Evolutionary conservation across 2,888 invertebrate species (phyloP).

Genomic region (Ferrisia virgata): DNA sequence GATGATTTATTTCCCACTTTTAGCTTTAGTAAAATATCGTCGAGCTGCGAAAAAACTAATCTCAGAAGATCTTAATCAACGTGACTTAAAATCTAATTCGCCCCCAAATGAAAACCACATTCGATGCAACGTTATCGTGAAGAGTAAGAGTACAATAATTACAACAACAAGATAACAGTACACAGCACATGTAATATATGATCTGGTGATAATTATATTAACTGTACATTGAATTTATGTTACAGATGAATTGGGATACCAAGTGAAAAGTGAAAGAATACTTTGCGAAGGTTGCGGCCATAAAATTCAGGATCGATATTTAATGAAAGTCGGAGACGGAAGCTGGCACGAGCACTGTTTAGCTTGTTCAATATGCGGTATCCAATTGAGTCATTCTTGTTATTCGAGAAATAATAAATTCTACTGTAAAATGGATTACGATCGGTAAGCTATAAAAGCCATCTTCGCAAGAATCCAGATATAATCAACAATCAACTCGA

Average conservation of each 20-base stretch:
- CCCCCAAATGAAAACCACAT: background rate
- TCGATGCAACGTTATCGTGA: background rate
- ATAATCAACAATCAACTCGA: no score
- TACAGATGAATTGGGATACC: constrained; percentile 35
- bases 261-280: constrained; percentile 37
- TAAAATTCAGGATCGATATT: constrained; percentile 90
- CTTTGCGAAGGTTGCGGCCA: constrained; percentile 89
- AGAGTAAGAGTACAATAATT: background rate
- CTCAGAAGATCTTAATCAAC: background rate
- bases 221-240: background rate
- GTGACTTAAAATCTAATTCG: background rate
- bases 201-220: no score
- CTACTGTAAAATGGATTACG: constrained; percentile 96
- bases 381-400: constrained; percentile 86
- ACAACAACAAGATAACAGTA: no score
- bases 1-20: background rate
- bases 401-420: constrained; percentile 90
- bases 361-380: constrained; percentile 89
- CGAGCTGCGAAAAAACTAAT: background rate
- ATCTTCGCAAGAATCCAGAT: no score
- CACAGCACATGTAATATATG: no score
- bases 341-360: constrained; percentile 97
- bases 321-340: constrained; percentile 89
- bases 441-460: no score
- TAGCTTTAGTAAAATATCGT: background rate